phyloP scores from a whole-genome alignment of 2,888 invertebrate genomes.

The Invenusta paracnida region DNA sequence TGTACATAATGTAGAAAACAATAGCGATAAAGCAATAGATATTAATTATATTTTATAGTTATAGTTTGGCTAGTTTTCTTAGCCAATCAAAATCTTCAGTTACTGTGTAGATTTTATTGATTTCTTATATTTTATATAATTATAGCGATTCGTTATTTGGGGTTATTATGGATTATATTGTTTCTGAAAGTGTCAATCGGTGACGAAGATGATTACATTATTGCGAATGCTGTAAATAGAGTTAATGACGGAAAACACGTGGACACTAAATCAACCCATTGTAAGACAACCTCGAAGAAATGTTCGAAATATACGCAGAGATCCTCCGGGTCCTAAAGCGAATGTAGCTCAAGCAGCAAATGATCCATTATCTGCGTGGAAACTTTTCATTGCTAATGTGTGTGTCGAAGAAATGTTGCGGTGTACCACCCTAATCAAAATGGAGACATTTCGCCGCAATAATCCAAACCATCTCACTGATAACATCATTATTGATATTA shows the following conservation, averaged over 20 bases:
- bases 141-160: not conserved
- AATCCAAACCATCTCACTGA: conserved; percentile 6
- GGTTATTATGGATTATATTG: conserved; percentile 3
- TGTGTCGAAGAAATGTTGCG: not conserved
- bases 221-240: not conserved
- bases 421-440: conserved; percentile 15
- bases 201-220: not conserved
- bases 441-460: conserved; percentile 9
- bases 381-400: not conserved
- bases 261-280: conserved; percentile 17
- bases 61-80: not conserved
- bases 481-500: not conserved
- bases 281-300: conserved; percentile 11
- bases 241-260: not conserved
- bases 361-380: conserved; percentile 2
- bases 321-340: not conserved
- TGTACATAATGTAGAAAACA: too few species aligned
- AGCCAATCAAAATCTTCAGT: not conserved
- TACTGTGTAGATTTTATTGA: conserved; percentile 12
- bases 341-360: conserved; percentile 1
- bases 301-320: not conserved
- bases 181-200: conserved; percentile 10
- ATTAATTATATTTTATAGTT: too few species aligned
- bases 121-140: not conserved
- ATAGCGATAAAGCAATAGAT: too few species aligned